Base-by-base conservation (phyloP, 2,888 invertebrate species). In the Zygaena filipendulae region DNA sequence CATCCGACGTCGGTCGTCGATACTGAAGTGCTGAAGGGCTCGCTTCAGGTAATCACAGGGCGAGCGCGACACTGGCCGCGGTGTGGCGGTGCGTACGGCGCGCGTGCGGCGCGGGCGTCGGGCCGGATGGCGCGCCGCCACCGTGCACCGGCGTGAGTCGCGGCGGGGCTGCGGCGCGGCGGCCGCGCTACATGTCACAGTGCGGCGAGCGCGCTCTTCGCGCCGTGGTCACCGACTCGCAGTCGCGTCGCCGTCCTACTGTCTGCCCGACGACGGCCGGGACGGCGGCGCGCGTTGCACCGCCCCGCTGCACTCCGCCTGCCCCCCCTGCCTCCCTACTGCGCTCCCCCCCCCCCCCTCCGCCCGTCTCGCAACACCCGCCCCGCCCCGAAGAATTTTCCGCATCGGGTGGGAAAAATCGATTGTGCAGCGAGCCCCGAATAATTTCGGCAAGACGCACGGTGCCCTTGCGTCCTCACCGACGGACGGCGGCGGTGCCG, bases 391-490 rank as follows among this genome's bases (percentile, higher is more conserved):
- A 70, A 68, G 60, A 72, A 75, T 79, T 80, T 79, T 77, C 71
- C 80, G 77, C 77, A 75, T 75, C 77, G 77, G 77, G 75, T 68
- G 70, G 77, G 77, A 79, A 79, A 77, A 79, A 80, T 80, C 80
- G 80, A 80, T 80, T 79, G 74, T 77, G 77, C 75, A 74, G 70
- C 74, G 71, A 68, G 74, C 70, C 69, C 75, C 77, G 71, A 77
- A 77, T 75, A 72, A 75, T 74, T 77, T 77, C 64, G 77, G 75
- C 75, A 77, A 77, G 77, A 77, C 77, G 75, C 75, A 75, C 72
- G 77, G 77, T 75, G 74, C 74, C 74, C 72, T 72, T 71, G 74
- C 67, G 59, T 66, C 61, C 61, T 56, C 63, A 46, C 33, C 40
- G 45, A 27, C 40, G 42, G 44, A 39, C 49, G 49, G 35, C 38